Evolutionary conservation across 2,797 vertebrate genomes (phyloP), one percentile per base, ranked within the genome.

Genomic region (Propithecus deckenii): DNA sequence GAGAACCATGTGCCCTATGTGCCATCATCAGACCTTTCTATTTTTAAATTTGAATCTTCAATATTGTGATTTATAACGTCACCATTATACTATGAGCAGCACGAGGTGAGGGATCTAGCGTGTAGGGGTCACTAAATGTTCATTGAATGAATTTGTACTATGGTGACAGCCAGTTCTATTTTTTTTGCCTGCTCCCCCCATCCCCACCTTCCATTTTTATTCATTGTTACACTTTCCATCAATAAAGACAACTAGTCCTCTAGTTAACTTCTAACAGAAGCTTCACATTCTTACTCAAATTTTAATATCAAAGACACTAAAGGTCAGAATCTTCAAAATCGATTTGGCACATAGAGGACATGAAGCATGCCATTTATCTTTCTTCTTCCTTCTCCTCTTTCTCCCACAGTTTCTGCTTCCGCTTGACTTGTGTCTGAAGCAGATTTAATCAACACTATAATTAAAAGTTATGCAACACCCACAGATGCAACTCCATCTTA

Each of bases 351-450:
- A 23, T 5, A 13, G 7, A 50, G 0, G 52, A 11, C 52, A 80
- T 38, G 81, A 78, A 80, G 18, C 79, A 59, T 52, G 17, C 2
- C 22, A 81, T 91, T 67, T 30, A 72, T 57, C 67, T 67, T 93
- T 65, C 30, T 59, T 79, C 55, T 48, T n/a, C 23, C 55, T 69
- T 75, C 30, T 67, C 38, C 69, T 61, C 41, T 75, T 76, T 48
- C 57, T 32, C 41, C 35, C 55, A 89, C 35, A 71, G 9, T 48
- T 69, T 94, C 50, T 78, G 15, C 30, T 67, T 86, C 35, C 25
- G 52, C 61, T 32, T 94, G 23, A 85, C n/a, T 96, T 94, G 22
- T 30, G 5, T 69, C 86, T 83, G 18, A 85, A 92, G 55, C n/a
- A 48, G 30, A 72, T 4, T 71, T n/a, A 91, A 41, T 52, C 6